A percentile compares a stretch with the other conserved stretches of the same genome.
These are phyloP conservation scores for Tholera decimalis DNA, from an alignment of 2,888 invertebrate genomes.

Conservation along the genomic window DNA sequence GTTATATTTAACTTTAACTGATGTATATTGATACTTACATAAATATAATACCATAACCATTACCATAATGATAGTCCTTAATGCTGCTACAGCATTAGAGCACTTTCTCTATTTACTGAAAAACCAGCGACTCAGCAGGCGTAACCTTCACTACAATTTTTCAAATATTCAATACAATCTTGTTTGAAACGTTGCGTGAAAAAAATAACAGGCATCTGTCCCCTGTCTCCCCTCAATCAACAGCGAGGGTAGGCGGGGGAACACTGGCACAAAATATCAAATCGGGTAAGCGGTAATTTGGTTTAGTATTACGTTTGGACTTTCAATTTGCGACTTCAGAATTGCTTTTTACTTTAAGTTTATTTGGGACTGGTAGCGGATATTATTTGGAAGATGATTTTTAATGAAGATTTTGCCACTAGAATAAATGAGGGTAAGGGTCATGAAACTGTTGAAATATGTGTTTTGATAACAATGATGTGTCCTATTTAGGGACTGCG, in stretches of 20 bases:
- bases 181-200: conserved; percentile 62
- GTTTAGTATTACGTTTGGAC: conserved; percentile 64
- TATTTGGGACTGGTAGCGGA: conserved; percentile 17
- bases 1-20: too few species aligned
- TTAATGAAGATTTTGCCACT: conserved; percentile 22
- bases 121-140: not conserved
- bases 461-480: conserved; percentile 40
- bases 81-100: not conserved
- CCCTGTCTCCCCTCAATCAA: conserved; percentile 62
- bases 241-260: conserved; percentile 42
- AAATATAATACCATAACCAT: not conserved
- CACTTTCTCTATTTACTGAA: conserved; percentile 2
- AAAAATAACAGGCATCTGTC: conserved; percentile 67
- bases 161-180: conserved; percentile 64
- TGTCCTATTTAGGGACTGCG: conserved; percentile 13
- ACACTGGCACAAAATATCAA: conserved; percentile 60
- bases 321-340: conserved; percentile 62
- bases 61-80: not conserved
- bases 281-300: conserved; percentile 57
- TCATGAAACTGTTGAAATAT: conserved; percentile 33
- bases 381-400: conserved; percentile 47
- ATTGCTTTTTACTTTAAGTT: conserved; percentile 58
- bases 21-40: too few species aligned
- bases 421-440: conserved; percentile 14
- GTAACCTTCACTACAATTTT: conserved; percentile 47